Base-by-base conservation (phyloP, 2,113 vertebrate species). In the Psephotus haematonotus region DNA sequence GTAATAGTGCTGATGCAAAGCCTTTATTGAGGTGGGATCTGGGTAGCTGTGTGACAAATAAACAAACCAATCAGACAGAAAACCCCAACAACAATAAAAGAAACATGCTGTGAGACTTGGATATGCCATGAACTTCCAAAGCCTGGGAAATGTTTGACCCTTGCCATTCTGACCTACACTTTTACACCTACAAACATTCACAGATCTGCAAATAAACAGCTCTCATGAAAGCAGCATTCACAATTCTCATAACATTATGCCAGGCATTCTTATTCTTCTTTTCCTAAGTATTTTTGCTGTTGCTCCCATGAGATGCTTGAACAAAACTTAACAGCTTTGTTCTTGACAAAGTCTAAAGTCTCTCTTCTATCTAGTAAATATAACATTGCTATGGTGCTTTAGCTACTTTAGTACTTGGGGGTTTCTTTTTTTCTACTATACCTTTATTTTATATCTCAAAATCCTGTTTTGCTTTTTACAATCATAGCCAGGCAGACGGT, bases 111-210 rank as follows among this genome's bases (percentile, higher is more conserved):
- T 49, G 28, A 81, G 11, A 27, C 22, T 83, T 43, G 39, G 23
- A 7, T 28, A 1, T 7, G 53, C 17, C 13, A 17, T 44, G 35
- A 75, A 24, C 17, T 85, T 89, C 31, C 14, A 82, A 79, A 85
- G 13, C 10, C 27, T 65, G 33, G 8, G 7, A 70, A 86, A 67
- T 0, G 0, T 50, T 28, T 79, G 35, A 60, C 33, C 9, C 33
- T 59, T 63, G 23, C 6, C 12, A 13, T 53, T 92, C 33, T 72
- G 64, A 71, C 16, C 43, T 57, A 16, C 1, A 0, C 12, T 46
- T 82, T 69, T 59, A 59, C 13, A 43, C 17, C 13, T 37, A 50
- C 44, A 75, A 60, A 47, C 6, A 20, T 41, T 67, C 44, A 72
- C 13, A 52, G 3, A 49, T 33, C 24, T 84, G 24, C 65, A 82